Conservation (phyloP, 2,113 vertebrate genomes). For the Synodontis membranacea region DNA sequence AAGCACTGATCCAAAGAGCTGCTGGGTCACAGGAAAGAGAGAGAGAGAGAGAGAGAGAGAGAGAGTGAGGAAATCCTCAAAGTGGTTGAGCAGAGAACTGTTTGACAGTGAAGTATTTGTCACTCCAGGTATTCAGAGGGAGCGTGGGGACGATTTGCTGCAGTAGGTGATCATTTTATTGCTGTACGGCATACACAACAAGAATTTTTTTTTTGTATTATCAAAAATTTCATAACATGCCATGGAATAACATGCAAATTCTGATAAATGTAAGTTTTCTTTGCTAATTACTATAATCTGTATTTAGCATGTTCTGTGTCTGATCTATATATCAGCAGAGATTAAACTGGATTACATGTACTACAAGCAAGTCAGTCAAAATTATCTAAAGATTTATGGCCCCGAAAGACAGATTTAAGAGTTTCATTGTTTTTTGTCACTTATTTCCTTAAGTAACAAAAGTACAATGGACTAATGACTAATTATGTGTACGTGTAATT, state of each 20-base stretch:
- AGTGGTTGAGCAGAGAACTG: neutral
- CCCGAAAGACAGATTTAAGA: neutral
- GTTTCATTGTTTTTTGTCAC: slow-evolving; percentile 17
- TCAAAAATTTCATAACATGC: neutral
- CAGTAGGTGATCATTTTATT: neutral
- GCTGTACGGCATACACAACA: neutral
- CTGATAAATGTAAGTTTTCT: neutral
- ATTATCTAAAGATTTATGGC: neutral
- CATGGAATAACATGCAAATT: neutral
- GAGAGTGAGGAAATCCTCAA: neutral
- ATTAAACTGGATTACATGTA: neutral
- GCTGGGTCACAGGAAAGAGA: neutral
- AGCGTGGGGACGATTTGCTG: slow-evolving; percentile 4
- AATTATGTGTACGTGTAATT: neutral
- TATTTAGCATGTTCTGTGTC: neutral
- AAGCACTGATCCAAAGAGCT: slow-evolving; percentile 9
- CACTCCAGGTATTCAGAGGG: slow-evolving; percentile 10
- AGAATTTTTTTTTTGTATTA: neutral
- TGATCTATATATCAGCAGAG: neutral
- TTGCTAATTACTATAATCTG: slow-evolving; percentile 7
- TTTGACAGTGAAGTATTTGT: slow-evolving; percentile 10
- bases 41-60: slow-evolving; percentile 9
- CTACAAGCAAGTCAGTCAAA: neutral
- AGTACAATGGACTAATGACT: neutral
- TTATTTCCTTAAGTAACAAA: neutral